phyloP scores from a whole-genome alignment of 2,888 invertebrate species.

The Crocallis elinguaria region DNA sequence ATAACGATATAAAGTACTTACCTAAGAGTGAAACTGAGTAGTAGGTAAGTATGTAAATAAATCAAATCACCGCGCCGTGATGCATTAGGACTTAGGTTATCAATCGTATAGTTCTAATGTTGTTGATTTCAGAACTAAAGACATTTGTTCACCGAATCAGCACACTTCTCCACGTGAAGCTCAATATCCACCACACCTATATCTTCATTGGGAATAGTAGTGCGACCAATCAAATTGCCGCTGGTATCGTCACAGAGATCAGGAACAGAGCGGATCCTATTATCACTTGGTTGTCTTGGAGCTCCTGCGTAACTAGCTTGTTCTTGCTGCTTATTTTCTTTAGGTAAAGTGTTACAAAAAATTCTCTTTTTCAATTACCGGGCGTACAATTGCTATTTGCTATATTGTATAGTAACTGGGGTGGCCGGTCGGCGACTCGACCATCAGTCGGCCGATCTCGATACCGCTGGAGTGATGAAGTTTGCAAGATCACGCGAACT shows the following conservation, averaged over 20 bases:
- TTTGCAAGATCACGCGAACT: no score
- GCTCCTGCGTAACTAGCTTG: slow-evolving; percentile 86
- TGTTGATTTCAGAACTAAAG: slow-evolving; percentile 56
- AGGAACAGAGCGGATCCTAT: slow-evolving; percentile 84
- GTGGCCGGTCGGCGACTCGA: no score
- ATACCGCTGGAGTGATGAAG: no score
- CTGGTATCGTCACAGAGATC: slow-evolving; percentile 86
- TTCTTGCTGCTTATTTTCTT: slow-evolving; percentile 87
- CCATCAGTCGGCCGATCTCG: no score
- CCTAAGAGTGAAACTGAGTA: no score
- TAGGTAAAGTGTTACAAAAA: slow-evolving; percentile 62
- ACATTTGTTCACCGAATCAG: slow-evolving; percentile 55
- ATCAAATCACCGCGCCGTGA: no score
- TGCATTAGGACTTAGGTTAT: no score
- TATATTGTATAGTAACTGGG: no score
- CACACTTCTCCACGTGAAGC: slow-evolving; percentile 52
- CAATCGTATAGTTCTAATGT: not conserved
- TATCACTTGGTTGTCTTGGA: slow-evolving; percentile 86
- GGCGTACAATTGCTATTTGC: no score
- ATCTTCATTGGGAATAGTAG: slow-evolving; percentile 61
- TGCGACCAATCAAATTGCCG: slow-evolving; percentile 76
- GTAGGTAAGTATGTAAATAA: no score
- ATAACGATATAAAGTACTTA: no score
- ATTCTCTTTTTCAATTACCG: slow-evolving; percentile 1
- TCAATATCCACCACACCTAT: slow-evolving; percentile 63